phyloP scores from a whole-genome alignment of 2,113 vertebrate species.

The Paramormyrops kingsleyae region DNA sequence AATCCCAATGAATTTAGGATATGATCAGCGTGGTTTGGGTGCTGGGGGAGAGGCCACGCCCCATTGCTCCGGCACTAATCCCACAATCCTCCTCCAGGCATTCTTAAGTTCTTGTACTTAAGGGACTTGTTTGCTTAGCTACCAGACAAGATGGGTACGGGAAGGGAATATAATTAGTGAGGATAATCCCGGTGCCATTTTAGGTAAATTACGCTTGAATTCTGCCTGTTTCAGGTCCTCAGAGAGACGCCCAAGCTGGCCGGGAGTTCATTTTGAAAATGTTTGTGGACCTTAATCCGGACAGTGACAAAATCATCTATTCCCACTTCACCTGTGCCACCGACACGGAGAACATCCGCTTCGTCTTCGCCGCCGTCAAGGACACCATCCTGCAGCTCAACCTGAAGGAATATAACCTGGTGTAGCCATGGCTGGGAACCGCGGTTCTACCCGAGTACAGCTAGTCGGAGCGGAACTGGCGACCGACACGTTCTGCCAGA shows the following conservation, averaged over 20 bases:
- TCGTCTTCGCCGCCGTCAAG: slow-evolving; percentile 93
- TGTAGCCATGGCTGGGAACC: slow-evolving; percentile 42
- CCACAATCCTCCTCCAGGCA: background rate
- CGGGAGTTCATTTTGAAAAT: slow-evolving; percentile 94
- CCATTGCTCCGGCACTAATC: background rate
- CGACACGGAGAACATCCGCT: slow-evolving; percentile 92
- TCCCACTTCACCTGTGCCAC: slow-evolving; percentile 96
- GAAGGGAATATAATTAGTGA: background rate
- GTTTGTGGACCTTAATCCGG: slow-evolving; percentile 95
- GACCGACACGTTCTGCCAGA: slow-evolving; percentile 52
- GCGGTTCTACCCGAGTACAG: slow-evolving; percentile 33
- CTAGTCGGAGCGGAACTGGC: slow-evolving; percentile 45
- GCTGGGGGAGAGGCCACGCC: background rate
- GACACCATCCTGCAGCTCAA: slow-evolving; percentile 92
- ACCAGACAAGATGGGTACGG: background rate
- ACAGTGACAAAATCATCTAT: slow-evolving; percentile 95
- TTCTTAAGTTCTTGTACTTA: background rate
- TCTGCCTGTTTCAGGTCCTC: slow-evolving; percentile 65
- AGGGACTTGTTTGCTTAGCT: background rate
- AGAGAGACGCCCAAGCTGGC: slow-evolving; percentile 81
- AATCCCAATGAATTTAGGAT: background rate
- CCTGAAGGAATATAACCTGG: slow-evolving; percentile 93
- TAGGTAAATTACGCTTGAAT: background rate
- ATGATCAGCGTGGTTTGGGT: background rate
- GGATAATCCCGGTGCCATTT: background rate